Evolutionary conservation across 1,140 invertebrate genomes (phyloP).

Genomic region (Anastrepha obliqua): DNA sequence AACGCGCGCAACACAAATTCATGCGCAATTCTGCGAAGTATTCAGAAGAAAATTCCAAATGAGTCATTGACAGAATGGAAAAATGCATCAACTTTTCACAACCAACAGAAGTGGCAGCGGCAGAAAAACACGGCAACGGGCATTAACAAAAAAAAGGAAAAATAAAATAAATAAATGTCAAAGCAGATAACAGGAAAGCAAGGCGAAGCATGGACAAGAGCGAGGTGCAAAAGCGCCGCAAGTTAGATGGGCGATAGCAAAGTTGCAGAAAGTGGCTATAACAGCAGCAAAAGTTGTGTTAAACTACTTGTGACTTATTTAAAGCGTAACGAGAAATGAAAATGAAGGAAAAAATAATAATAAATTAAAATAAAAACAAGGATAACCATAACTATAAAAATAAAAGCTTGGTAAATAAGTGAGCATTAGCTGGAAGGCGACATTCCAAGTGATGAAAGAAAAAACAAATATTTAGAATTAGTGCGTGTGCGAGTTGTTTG

Average conservation of each 20-base stretch:
- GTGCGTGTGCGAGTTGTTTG: too few species aligned
- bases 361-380: neutral
- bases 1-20: neutral
- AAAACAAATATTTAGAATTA: too few species aligned
- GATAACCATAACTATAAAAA: neutral
- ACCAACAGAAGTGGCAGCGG: neutral
- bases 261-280: conserved; percentile 9
- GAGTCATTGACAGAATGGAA: conserved; percentile 45
- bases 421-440: neutral
- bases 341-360: neutral
- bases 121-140: neutral
- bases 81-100: neutral
- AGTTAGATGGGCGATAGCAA: neutral
- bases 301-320: conserved; percentile 23
- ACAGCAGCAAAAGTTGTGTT: neutral
- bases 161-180: neutral
- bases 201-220: neutral
- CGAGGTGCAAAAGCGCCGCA: neutral
- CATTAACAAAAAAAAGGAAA: neutral
- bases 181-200: neutral
- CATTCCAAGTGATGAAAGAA: neutral
- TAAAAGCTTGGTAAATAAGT: neutral
- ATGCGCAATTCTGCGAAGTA: neutral
- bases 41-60: conserved; percentile 12
- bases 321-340: neutral